Evolutionary conservation across 2,113 vertebrate genomes (phyloP).

Genomic region (Bungarus multicinctus): DNA sequence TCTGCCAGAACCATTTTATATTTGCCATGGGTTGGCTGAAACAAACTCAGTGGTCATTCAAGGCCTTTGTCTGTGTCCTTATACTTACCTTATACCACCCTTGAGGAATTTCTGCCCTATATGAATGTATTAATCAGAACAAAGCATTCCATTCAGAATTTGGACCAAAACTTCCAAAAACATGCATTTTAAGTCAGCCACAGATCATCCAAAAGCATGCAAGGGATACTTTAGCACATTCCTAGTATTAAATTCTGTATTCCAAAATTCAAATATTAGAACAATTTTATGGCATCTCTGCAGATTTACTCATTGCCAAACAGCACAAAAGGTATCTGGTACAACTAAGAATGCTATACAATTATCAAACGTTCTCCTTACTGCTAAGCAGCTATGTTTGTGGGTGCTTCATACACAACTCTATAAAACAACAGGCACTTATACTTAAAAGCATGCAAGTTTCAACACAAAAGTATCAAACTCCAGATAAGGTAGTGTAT

Average conservation of each 20-base stretch:
- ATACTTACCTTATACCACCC: neutral
- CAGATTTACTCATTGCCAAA: neutral
- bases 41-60: neutral
- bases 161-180: neutral
- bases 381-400: neutral
- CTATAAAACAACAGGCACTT: neutral
- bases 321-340: neutral
- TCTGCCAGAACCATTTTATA: neutral
- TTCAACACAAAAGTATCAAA: neutral
- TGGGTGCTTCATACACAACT: neutral
- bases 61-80: neutral
- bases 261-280: neutral
- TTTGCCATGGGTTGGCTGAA: neutral
- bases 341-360: neutral
- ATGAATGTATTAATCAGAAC: neutral
- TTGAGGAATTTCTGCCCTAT: neutral
- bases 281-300: neutral
- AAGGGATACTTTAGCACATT: neutral
- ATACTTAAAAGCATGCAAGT: neutral
- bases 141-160: neutral
- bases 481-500: neutral
- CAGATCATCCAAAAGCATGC: neutral
- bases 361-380: neutral
- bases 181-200: neutral
- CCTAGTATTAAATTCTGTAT: neutral